Conservation (phyloP, 2,113 vertebrate genomes). For the Cyanoramphus novaezelandiae region DNA sequence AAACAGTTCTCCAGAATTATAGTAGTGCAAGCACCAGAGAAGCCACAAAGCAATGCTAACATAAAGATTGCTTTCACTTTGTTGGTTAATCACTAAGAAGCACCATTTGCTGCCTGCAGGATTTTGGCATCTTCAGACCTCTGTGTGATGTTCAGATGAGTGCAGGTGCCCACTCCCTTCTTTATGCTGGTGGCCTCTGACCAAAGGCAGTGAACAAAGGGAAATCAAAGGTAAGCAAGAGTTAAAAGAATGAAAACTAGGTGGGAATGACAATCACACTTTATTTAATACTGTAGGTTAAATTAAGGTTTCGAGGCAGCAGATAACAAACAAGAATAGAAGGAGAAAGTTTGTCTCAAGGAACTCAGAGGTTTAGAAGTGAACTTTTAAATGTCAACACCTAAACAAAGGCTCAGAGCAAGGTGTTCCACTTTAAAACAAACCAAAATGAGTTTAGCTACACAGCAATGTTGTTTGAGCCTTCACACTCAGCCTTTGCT, state of each 20-base stretch:
- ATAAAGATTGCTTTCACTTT: background rate
- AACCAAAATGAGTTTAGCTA: background rate
- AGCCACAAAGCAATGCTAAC: background rate
- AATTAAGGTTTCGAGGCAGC: too few relatives aligned
- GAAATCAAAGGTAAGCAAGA: background rate
- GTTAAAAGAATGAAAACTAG: background rate
- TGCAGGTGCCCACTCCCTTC: rapidly evolving
- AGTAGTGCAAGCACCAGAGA: background rate
- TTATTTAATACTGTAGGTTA: background rate
- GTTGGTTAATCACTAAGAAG: background rate
- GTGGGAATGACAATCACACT: background rate
- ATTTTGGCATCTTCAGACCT: background rate
- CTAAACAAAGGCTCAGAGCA: background rate
- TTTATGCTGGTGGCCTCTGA: background rate
- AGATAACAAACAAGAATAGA: background rate
- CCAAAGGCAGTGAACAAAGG: background rate
- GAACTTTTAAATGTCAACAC: background rate
- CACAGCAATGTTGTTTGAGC: background rate
- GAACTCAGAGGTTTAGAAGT: background rate
- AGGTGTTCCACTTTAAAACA: background rate
- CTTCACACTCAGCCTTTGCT: background rate
- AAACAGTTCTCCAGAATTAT: background rate
- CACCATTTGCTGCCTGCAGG: background rate
- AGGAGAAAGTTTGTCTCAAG: background rate
- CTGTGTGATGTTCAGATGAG: background rate